Evolutionary conservation across 2,888 invertebrate species (phyloP).

Genomic region (Drosophila infuscata): DNA sequence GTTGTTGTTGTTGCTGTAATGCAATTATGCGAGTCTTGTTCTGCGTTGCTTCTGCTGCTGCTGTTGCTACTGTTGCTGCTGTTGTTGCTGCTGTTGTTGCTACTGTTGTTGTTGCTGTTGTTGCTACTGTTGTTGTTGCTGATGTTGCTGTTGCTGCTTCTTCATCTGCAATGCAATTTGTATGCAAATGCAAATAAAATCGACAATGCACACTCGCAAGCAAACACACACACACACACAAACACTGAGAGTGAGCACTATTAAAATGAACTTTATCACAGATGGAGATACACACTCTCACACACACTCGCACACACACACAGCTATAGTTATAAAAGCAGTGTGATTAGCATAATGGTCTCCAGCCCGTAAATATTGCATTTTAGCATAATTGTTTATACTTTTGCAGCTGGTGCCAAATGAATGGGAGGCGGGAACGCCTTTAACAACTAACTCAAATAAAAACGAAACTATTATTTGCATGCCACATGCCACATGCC

Average conservation of each 20-base stretch:
- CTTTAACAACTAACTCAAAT: slow-evolving; percentile 17
- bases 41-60: slow-evolving; percentile 35
- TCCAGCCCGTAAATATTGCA: slow-evolving; percentile 71
- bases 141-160: slow-evolving; percentile 51
- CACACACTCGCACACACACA: background rate
- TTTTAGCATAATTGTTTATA: slow-evolving; percentile 77
- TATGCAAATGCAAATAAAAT: slow-evolving; percentile 78
- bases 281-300: slow-evolving; percentile 29
- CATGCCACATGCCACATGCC: background rate
- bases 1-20: slow-evolving; percentile 31
- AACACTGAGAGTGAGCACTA: slow-evolving; percentile 11
- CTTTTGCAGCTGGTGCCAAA: slow-evolving; percentile 67
- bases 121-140: slow-evolving; percentile 38
- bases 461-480: slow-evolving; percentile 9
- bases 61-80: slow-evolving; percentile 14
- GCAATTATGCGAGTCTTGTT: slow-evolving; percentile 70
- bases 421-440: slow-evolving; percentile 28
- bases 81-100: slow-evolving; percentile 17
- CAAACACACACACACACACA: slow-evolving; percentile 15
- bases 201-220: slow-evolving; percentile 60
- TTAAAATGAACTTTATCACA: slow-evolving; percentile 48
- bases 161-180: slow-evolving; percentile 78
- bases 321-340: slow-evolving; percentile 20
- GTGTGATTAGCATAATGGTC: slow-evolving; percentile 72
- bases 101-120: slow-evolving; percentile 26